These are phyloP conservation scores for Caradrina clavipalpis DNA, from an alignment of 2,888 invertebrate species.

Conservation along the genomic window DNA sequence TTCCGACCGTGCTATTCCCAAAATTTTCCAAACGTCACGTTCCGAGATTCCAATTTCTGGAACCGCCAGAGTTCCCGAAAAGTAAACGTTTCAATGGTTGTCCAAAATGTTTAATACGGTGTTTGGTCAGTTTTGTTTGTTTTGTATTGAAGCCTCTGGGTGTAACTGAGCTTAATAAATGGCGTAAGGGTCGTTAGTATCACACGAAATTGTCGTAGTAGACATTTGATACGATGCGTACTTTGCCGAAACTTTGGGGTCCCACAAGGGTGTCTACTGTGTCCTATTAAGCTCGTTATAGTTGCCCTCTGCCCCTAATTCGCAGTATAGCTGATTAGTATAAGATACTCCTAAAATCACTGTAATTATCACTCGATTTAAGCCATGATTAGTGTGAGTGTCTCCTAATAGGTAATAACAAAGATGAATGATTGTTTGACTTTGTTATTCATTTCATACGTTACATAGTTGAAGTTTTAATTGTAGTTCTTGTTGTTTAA, in stretches of 20 bases:
- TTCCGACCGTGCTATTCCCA: not conserved
- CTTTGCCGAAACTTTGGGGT: not conserved
- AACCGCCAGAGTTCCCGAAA: constrained; percentile 3
- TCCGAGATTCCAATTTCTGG: constrained; percentile 10
- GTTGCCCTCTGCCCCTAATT: not conserved
- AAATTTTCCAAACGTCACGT: not conserved
- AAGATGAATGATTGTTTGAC: too few relatives aligned
- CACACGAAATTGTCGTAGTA: not conserved
- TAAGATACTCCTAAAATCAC: not conserved
- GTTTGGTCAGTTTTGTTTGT: constrained; percentile 2
- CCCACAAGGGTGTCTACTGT: constrained; percentile 1
- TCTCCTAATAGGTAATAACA: not conserved
- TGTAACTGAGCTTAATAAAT: constrained; percentile 1
- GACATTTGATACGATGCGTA: not conserved
- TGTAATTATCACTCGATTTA: not conserved
- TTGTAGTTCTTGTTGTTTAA: not conserved
- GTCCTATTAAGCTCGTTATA: constrained; percentile 1
- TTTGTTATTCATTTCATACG: not conserved
- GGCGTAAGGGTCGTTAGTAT: not conserved
- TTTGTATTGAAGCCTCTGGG: not conserved
- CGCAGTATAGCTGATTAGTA: not conserved
- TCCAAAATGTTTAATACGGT: not conserved
- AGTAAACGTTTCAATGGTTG: not conserved
- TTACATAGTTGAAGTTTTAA: too few relatives aligned
- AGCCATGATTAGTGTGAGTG: not conserved